These are phyloP conservation scores for Steinernema hermaphroditum DNA, from an alignment of 2,888 invertebrate species.

Conservation along the genomic window DNA sequence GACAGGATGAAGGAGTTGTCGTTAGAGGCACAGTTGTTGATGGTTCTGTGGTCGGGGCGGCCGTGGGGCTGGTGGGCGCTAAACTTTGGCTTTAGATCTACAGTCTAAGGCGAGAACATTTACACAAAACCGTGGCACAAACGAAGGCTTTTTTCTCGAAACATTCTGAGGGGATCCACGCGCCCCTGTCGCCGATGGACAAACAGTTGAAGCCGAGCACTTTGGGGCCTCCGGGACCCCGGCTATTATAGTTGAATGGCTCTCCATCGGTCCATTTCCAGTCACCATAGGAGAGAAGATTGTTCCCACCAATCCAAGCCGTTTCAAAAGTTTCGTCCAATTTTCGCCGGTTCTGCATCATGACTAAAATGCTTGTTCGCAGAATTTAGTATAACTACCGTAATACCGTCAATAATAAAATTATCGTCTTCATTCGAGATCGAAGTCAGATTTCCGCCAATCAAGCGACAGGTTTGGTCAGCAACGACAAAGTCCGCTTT, in stretches of 20 bases:
- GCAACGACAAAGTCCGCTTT: not conserved
- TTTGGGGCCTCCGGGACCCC: not conserved
- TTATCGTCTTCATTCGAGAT: too few species aligned
- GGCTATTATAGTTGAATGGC: not conserved
- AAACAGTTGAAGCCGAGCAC: not conserved
- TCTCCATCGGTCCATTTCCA: slow-evolving; percentile 5
- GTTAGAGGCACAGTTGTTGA: not conserved
- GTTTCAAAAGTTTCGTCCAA: not conserved
- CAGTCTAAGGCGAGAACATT: not conserved
- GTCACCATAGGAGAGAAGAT: not conserved
- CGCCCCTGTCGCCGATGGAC: not conserved
- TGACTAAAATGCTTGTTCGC: too few species aligned
- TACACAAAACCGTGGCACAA: not conserved
- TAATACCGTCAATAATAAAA: too few species aligned
- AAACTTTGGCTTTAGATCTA: too few species aligned
- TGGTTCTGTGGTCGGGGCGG: too few species aligned
- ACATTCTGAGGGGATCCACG: not conserved
- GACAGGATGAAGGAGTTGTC: not conserved
- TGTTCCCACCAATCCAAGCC: not conserved
- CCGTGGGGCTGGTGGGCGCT: too few species aligned
- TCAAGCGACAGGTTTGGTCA: not conserved
- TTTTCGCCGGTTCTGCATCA: not conserved
- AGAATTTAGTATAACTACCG: too few species aligned
- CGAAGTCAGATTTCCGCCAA: too few species aligned
- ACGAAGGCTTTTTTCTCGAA: not conserved